These are phyloP conservation scores for Brevipalpus yothersi DNA, from an alignment of 1,140 invertebrate genomes.

Conservation along the genomic window DNA sequence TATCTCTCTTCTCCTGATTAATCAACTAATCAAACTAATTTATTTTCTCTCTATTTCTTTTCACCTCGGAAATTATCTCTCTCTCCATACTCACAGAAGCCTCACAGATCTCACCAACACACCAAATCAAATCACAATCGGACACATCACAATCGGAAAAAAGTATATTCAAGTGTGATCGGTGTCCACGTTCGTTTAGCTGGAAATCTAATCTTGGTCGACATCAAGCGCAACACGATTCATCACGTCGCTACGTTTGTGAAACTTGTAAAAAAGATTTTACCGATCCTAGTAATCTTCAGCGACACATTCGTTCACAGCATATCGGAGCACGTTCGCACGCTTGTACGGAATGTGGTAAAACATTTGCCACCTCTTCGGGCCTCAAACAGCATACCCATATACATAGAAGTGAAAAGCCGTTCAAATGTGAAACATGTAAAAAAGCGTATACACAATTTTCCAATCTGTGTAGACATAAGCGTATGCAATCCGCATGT, in stretches of 20 bases:
- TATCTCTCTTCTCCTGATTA: neutral
- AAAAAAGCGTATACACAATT: slow-evolving; percentile 95
- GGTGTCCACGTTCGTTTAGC: slow-evolving; percentile 53
- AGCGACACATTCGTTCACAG: slow-evolving; percentile 76
- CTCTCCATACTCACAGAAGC: neutral
- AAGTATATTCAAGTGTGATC: slow-evolving; percentile 42
- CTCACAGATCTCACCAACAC: neutral
- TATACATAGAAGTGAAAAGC: slow-evolving; percentile 94
- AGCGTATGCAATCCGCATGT: slow-evolving; percentile 79
- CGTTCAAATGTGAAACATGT: slow-evolving; percentile 64
- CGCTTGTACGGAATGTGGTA: slow-evolving; percentile 89
- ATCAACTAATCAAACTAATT: neutral
- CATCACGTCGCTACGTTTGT: slow-evolving; percentile 52
- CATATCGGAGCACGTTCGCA: slow-evolving; percentile 37
- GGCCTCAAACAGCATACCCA: slow-evolving; percentile 98
- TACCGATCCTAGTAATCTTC: slow-evolving; percentile 74
- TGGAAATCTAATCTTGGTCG: slow-evolving; percentile 52
- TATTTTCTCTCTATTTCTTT: neutral
- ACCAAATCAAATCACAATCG: neutral
- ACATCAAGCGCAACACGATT: slow-evolving; percentile 46
- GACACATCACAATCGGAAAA: neutral
- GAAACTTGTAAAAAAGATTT: slow-evolving; percentile 71
- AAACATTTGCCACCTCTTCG: slow-evolving; percentile 87
- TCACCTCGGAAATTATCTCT: neutral
- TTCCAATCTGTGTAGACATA: slow-evolving; percentile 95